Percentiles rank a stretch among this genome's conserved stretches.
Evolutionary conservation across 2,888 invertebrate genomes (phyloP).

Genomic region (Poecilobothrus nobilitatus): DNA sequence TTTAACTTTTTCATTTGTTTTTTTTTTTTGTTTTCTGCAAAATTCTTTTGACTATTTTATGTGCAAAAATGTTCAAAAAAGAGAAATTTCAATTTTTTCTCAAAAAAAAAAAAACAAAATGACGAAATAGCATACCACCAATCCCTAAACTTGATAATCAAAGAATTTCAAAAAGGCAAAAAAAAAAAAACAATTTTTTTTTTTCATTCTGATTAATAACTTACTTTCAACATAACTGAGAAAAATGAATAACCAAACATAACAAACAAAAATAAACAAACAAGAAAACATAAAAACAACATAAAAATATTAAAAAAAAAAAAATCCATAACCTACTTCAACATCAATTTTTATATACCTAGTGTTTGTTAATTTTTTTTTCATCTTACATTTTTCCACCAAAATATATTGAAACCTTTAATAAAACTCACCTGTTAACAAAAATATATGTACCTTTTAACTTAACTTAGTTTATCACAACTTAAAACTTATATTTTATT

Average conservation of each 20-base stretch:
- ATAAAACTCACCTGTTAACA: not conserved
- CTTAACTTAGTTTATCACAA: too few species aligned
- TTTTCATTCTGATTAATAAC: conserved; percentile 2
- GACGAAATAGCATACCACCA: not conserved
- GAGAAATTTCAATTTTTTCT: not conserved
- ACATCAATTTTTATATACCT: not conserved
- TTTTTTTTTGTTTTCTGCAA: too few species aligned
- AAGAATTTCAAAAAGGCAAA: not conserved
- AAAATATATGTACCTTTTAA: too few species aligned
- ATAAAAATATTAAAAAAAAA: not conserved
- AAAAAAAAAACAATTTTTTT: too few species aligned
- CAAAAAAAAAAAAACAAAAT: not conserved
- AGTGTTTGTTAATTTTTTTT: not conserved
- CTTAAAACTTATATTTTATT: too few species aligned
- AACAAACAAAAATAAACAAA: not conserved
- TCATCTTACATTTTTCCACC: not conserved
- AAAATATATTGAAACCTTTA: not conserved
- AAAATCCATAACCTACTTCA: conserved; percentile 1
- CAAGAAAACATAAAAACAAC: not conserved
- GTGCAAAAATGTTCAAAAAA: not conserved
- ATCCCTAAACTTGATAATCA: not conserved
- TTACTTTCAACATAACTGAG: not conserved
- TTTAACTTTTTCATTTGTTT: too few species aligned
- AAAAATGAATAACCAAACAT: not conserved
- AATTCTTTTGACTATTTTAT: too few species aligned